A percentile compares a stretch with the other conserved stretches of the same genome.
These are phyloP conservation scores for Lutjanus erythropterus DNA, from an alignment of 2,113 vertebrate genomes.

Conservation along the genomic window DNA sequence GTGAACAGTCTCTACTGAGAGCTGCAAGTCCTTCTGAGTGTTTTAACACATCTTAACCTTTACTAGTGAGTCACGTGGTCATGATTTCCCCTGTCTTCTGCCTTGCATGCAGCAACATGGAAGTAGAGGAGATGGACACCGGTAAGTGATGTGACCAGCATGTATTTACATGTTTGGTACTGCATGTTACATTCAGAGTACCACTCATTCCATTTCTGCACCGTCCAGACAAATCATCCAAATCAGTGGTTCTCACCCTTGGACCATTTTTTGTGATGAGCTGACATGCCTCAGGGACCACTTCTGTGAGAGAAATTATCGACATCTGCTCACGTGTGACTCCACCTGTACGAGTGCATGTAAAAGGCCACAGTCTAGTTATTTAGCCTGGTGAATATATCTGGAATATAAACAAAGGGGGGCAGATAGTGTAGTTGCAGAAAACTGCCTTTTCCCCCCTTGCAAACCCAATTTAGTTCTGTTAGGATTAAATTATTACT, in stretches of 20 bases:
- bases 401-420: too few species aligned
- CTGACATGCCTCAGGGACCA: background rate
- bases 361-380: background rate
- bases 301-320: background rate
- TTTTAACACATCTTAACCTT: background rate
- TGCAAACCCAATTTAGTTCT: background rate
- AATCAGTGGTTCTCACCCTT: background rate
- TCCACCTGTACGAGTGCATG: background rate
- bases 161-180: background rate
- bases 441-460: too few species aligned
- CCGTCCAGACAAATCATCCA: background rate
- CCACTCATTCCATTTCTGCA: background rate
- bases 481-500: background rate
- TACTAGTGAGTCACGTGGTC: background rate
- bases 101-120: constrained; percentile 83
- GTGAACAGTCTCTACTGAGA: background rate
- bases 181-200: background rate
- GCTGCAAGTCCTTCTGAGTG: background rate
- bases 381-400: background rate
- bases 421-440: background rate
- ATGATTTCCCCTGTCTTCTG: constrained; percentile 53
- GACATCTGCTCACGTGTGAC: background rate
- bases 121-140: constrained; percentile 81
- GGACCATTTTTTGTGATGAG: background rate
- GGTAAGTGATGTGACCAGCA: constrained; percentile 70